Evolutionary conservation across 1,140 invertebrate genomes (phyloP).

Genomic region (Pollicipes pollicipes): DNA sequence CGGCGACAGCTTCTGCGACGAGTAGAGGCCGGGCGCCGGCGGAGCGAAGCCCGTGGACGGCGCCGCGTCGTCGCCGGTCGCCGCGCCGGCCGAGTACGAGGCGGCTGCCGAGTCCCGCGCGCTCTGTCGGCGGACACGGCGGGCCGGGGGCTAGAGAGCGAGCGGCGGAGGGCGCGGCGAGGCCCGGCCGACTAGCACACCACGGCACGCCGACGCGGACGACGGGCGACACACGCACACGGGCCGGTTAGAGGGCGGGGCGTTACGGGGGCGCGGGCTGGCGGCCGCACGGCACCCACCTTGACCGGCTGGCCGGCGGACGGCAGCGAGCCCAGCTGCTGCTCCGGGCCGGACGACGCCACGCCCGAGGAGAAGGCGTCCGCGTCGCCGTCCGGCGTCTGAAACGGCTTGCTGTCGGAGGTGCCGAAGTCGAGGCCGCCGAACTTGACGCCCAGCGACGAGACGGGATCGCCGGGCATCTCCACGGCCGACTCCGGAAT

Average conservation of each 20-base stretch:
- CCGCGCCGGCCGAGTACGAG: too few relatives aligned
- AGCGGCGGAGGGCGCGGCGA: too few relatives aligned
- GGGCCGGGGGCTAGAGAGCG: neutral
- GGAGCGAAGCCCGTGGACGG: neutral
- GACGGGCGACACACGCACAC: too few relatives aligned
- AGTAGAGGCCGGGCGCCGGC: neutral
- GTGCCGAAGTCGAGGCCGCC: conserved; percentile 61
- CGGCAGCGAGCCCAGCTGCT: neutral
- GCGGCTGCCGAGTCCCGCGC: neutral
- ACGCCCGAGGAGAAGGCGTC: neutral
- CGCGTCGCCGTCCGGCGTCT: neutral
- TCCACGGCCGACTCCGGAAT: conserved; percentile 85
- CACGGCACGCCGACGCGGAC: neutral
- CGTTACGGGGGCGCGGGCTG: neutral
- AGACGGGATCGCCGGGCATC: conserved; percentile 71
- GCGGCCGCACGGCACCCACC: neutral
- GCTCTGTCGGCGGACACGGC: neutral
- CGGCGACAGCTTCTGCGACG: neutral
- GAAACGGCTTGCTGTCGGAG: neutral
- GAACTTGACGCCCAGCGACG: conserved; percentile 81
- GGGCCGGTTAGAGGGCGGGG: too few relatives aligned
- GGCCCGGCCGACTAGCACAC: neutral
- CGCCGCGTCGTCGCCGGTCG: neutral
- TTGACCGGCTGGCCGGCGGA: neutral
- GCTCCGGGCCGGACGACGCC: neutral